Conservation (phyloP, 2,888 invertebrate genomes). For the Seladonia tumulorum region DNA sequence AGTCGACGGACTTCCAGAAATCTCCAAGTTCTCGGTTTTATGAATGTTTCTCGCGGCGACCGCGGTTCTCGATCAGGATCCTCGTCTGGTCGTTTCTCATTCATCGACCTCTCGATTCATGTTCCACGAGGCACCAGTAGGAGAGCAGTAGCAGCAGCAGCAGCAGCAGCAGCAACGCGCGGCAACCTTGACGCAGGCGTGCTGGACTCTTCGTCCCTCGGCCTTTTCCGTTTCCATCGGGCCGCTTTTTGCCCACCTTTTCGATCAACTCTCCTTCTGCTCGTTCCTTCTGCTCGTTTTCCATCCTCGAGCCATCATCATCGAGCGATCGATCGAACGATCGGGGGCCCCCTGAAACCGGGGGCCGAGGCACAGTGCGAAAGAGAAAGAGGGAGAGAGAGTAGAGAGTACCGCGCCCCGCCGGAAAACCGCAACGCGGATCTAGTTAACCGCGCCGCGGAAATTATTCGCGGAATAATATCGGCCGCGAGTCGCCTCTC, state of each 20-base stretch:
- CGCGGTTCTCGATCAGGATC: neutral
- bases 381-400: neutral
- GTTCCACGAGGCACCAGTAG: constrained; percentile 29
- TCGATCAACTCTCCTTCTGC: constrained; percentile 34
- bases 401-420: constrained; percentile 29
- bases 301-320: constrained; percentile 64
- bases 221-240: constrained; percentile 40
- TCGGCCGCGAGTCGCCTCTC: constrained; percentile 41
- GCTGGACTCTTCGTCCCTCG: constrained; percentile 22
- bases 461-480: constrained; percentile 73
- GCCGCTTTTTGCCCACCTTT: constrained; percentile 42
- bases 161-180: neutral
- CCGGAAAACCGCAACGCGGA: constrained; percentile 74
- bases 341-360: constrained; percentile 26
- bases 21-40: neutral
- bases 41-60: neutral
- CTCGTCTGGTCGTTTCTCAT: constrained; percentile 51
- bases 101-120: constrained; percentile 60
- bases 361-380: neutral
- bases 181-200: constrained; percentile 53
- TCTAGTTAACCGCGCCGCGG: constrained; percentile 73
- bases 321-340: constrained; percentile 59
- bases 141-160: constrained; percentile 27
- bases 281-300: constrained; percentile 52
- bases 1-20: neutral